Base-by-base conservation (phyloP, 2,113 vertebrate species). In the Equus przewalskii region DNA sequence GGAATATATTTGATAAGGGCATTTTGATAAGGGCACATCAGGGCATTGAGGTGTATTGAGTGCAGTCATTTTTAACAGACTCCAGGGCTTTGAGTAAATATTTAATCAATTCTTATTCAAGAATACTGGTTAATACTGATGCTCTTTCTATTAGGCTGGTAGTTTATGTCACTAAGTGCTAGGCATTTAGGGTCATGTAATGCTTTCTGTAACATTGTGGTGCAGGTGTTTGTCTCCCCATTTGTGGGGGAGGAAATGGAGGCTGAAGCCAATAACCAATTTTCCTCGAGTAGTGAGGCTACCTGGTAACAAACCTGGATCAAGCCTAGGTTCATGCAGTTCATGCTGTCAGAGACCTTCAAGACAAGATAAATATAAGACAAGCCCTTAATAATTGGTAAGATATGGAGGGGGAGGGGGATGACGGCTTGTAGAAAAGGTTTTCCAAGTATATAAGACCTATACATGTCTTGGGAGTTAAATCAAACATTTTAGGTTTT, bases 391-490 rank as follows among this genome's bases (percentile, higher is more conserved):
- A 21, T 1, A 11, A 19, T 64, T 44, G 16, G 7, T 30, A 36
- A 49, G 18, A 11, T n/a, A 24, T 9, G 24, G 26, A 16, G 1
- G 7, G 26, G 24, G 26, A 16, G 1, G 7, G 26, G 8, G 5
- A 6, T 18, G 19, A 44, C 19, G 22, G 10, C 4, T 16, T 46
- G 5, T 6, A 28, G 19, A 60, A 62, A 22, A 16, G 6, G 3
- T 21, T 19, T 89, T n/a, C 11, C 1, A 54, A 19, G 21, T 46
- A 18, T 30, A 76, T 4, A 28, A 6, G 60, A 54, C 18, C 69
- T n/a, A 11, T 13, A 30, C 4, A 13, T 58, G 16, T 16, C 1
- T 18, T 7, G 26, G 14, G 30, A 0, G 13, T 7, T 15, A 3
- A 4, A 22, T 15, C 36, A 84, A 49, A 36, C 28, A 51, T 60